Percentiles rank a stretch among this genome's conserved stretches.
These are phyloP conservation scores for Acropternis orthonyx DNA, from an alignment of 2,797 vertebrate species.

Conservation along the genomic window DNA sequence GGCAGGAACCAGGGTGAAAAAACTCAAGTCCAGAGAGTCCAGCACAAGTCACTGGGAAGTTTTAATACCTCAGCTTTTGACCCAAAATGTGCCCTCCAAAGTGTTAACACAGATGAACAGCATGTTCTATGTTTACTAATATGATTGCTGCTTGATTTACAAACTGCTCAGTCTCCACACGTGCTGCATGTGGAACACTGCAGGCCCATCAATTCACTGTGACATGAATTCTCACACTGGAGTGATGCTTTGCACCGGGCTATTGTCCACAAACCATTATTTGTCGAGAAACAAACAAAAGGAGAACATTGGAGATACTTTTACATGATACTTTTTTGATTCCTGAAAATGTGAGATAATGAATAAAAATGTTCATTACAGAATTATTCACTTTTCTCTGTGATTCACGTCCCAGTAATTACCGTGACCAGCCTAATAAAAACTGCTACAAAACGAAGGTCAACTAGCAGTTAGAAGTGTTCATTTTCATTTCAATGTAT, in stretches of 20 bases:
- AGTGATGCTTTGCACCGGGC: not conserved
- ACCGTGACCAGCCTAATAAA: slow-evolving; percentile 93
- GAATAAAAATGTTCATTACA: slow-evolving; percentile 95
- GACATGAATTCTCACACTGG: not conserved
- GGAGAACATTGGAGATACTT: slow-evolving; percentile 38
- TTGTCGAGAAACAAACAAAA: slow-evolving; percentile 73
- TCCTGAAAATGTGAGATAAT: slow-evolving; percentile 82
- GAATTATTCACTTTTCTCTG: slow-evolving; percentile 92
- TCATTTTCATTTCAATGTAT: slow-evolving; percentile 99
- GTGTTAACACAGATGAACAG: not conserved
- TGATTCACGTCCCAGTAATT: slow-evolving; percentile 97
- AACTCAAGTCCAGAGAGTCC: not conserved
- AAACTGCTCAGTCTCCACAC: not conserved
- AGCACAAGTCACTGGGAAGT: not conserved
- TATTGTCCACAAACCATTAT: slow-evolving; percentile 74
- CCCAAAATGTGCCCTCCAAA: not conserved
- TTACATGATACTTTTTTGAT: slow-evolving; percentile 57
- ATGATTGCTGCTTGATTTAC: not conserved
- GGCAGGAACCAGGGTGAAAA: not conserved
- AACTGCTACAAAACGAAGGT: slow-evolving; percentile 96
- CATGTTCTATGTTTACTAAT: not conserved
- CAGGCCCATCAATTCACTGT: not conserved
- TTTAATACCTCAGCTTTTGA: not conserved
- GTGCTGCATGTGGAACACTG: not conserved
- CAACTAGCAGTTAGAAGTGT: slow-evolving; percentile 97